These are phyloP conservation scores for Clavelina lepadiformis DNA, from an alignment of 23 tunicate genomes.

Conservation along the genomic window DNA sequence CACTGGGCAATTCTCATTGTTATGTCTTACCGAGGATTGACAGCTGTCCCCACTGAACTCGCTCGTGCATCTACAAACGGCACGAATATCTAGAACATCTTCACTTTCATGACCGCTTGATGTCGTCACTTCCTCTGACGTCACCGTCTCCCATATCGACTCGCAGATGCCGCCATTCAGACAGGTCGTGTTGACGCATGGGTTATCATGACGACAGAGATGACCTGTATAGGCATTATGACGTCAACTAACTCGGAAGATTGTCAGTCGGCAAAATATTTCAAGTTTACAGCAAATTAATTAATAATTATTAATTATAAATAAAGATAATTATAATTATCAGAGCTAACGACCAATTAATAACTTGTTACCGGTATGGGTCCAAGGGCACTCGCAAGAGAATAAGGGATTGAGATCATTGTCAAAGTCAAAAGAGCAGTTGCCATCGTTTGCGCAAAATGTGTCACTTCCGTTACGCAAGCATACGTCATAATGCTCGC, in stretches of 20 bases:
- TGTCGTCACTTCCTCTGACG: too few species aligned
- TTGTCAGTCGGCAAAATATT: too few species aligned
- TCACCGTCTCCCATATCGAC: constrained; percentile 15
- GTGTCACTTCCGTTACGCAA: background rate
- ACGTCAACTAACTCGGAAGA: too few species aligned
- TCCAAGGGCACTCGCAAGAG: constrained; percentile 6
- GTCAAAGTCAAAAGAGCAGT: background rate
- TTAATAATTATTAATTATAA: background rate
- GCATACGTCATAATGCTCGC: constrained; percentile 3
- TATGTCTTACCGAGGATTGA: too few species aligned
- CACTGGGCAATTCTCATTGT: too few species aligned
- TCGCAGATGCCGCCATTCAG: constrained; percentile 33
- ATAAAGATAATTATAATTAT: too few species aligned
- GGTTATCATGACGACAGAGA: constrained; percentile 28
- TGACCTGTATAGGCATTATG: constrained; percentile 12
- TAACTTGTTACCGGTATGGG: constrained; percentile 7
- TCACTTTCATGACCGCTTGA: too few species aligned
- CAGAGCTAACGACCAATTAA: too few species aligned
- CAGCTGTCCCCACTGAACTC: constrained; percentile 28
- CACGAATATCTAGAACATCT: too few species aligned
- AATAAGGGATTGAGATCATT: background rate
- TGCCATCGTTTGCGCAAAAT: constrained; percentile 7
- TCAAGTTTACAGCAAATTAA: too few species aligned
- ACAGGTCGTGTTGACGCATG: constrained; percentile 39
- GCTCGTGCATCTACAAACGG: constrained; percentile 19